phyloP scores from a whole-genome alignment of 2,113 vertebrate species.

The Hiodon alosoides region DNA sequence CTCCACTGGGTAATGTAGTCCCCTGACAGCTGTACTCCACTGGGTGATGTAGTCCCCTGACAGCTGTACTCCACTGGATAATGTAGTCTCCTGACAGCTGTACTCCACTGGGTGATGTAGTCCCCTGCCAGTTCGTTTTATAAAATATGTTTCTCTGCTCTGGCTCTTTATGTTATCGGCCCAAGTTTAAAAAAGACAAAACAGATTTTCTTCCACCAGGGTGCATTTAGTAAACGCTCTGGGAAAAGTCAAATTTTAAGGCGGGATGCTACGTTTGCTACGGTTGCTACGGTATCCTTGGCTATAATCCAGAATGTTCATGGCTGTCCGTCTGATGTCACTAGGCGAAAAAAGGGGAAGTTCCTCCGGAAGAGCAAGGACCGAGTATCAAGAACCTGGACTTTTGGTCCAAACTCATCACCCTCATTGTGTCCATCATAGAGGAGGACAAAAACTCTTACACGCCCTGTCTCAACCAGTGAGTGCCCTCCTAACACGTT shows the following conservation, averaged over 20 bases:
- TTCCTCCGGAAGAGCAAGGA: constrained; percentile 92
- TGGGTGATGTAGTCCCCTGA: too few relatives aligned
- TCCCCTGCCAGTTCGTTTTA: too few relatives aligned
- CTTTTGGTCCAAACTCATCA: constrained; percentile 99
- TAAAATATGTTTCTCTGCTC: background rate
- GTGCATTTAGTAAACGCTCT: background rate
- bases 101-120: too few relatives aligned
- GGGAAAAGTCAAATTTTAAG: background rate
- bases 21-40: too few relatives aligned
- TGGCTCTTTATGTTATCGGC: background rate
- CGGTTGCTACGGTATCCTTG: background rate
- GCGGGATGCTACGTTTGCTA: background rate
- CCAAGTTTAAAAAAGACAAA: background rate
- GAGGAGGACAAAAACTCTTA: constrained; percentile 99
- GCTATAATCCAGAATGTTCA: background rate
- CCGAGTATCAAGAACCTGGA: constrained; percentile 98
- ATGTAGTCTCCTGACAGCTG: too few relatives aligned
- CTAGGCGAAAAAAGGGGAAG: constrained; percentile 85
- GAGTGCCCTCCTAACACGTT: constrained; percentile 43
- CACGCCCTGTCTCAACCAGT: constrained; percentile 97
- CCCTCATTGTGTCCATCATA: constrained; percentile 95
- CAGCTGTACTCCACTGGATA: too few relatives aligned
- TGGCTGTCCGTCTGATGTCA: constrained; percentile 11
- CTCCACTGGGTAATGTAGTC: too few relatives aligned
- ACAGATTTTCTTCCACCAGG: too few relatives aligned